Base-by-base conservation (phyloP, 2,888 invertebrate genomes). In the Sarcophaga caerulescens region DNA sequence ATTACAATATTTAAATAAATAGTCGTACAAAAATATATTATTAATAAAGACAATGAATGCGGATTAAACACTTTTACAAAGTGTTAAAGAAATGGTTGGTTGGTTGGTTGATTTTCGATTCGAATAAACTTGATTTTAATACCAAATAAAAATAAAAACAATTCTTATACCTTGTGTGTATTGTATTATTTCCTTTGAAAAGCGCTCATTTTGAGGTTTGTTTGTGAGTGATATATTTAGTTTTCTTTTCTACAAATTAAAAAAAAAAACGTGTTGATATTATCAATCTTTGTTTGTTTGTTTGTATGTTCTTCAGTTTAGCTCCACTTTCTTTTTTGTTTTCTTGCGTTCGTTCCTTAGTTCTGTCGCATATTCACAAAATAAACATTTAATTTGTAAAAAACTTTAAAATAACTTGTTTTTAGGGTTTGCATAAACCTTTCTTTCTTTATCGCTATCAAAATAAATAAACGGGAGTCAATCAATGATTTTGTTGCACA, bases 201-300 rank as follows among this genome's bases (percentile, higher is more conserved):
- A 68, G 62, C n/a, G 45, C 21, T 23, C n/a, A 21, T 65, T 73
- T 66, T 65, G n/a, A 21, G 23, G 12, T 76, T n/a, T 52, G 45
- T 83, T 35, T 35, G 60, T 78, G 62, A 59, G 62, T 77, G 79
- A 85, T 82, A 85, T 82, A 82, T 82, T 66, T 62, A 70, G 45
- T 57, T 69, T 75, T 59, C 8, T 59, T 68, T 80, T 62, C 57
- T 62, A 69, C 66, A 71, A 66, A 35, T 35, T 35, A 35, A 35
- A 35, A 35, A 35, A 35, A 73, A 83, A 70, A 75, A 82, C 65
- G 65, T 70, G 47, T 59, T 77, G 59, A 71, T 71, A 65, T 84
- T 70, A 71, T 62, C 60, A n/a, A 21, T 66, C 57, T 17, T 69
- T 69, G 17, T 12, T 81, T 62, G 17, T 6, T 59, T 47, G 23